Evolutionary conservation across 2,113 vertebrate species (phyloP), one percentile per base, ranked within the genome.

Genomic region (Numida meleagris): DNA sequence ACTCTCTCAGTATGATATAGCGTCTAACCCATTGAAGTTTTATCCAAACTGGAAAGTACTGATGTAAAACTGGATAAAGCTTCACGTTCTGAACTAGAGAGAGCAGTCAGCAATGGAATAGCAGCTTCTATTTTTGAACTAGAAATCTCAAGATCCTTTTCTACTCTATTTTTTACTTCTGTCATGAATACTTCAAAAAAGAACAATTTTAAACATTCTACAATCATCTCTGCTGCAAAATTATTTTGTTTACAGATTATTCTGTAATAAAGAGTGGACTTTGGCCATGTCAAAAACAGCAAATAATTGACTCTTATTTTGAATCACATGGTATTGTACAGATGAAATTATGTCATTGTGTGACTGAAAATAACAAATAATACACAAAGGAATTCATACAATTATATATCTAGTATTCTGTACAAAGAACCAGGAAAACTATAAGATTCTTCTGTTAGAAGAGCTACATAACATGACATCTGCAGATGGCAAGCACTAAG

Each of bases 231-330:
- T 1, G 72, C 76, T 78, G 40, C 45, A 74, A 93, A 94, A 94
- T 94, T 71, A 46, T 65, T 95, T 93, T 95, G 88, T 90, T 95
- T 95, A 83, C 68, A 72, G 33, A 63, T 88, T 40, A 63, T 71
- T 91, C 82, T 61, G 36, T 78, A 71, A 86, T 43, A 95, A 82
- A 89, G 51, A 72, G 3, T 55, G 46, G 91, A 77, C 72, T 89
- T 91, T 0, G 0, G 34, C 61, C 46, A 78, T 20, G 51, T 24
- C 38, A 94, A 96, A 97, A 95, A 86, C 78, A 93, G 61, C 68
- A 75, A 93, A 86, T 95, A 93, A 91, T 94, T 96, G 65, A 90
- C 79, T 96, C 91, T 86, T 63, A 63, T 94, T 92, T 93, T 85
- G 58, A 92, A 42, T 91, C 82, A 71, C 46, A 20, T 83, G 75